Evolutionary conservation across 2,113 vertebrate species (phyloP), one percentile per base, ranked within the genome.

Genomic region (Gorilla gorilla): DNA sequence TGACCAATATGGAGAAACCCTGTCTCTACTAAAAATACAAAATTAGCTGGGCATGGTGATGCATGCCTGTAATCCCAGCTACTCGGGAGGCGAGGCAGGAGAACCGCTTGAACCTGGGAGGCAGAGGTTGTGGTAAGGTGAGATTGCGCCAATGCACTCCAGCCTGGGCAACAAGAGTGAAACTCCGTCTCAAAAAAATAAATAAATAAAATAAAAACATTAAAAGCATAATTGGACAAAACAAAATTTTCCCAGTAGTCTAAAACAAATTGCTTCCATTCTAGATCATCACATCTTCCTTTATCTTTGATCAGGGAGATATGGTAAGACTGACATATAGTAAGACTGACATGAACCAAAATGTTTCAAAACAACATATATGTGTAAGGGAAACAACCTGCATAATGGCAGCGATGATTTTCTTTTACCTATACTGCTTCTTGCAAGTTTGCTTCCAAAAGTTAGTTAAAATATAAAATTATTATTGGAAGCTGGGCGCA

Each of bases 191-290:
- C 52, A 30, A 43, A 76, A 32, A 32, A 38, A 66, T 7, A 27
- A 73, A 25, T 2, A 27, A 45, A 55, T 55, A 0, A 8, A 45
- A 27, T 30, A 40, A 57, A 66, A 78, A 27, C 55, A 86, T 16
- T 68, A 91, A 92, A 96, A 82, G 43, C 45, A 8, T 50, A 22
- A 91, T 3, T 27, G 13, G 23, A 92, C 45, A 96, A 96, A 96
- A 89, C 4, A 95, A 52, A 72, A 95, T 94, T 79, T 93, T 35
- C 10, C 61, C 84, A 97, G 78, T 73, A 90, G 30, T 84, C 12
- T 89, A 84, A 93, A 96, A 92, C 45, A 88, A 97, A 94, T n/a
- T 85, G 64, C 43, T 89, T 18, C 20, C n/a, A 96, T 57, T 93
- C 48, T 32, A 93, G 30, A 93, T 93, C 50, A 94, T 79, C 81